A percentile compares a stretch with the other conserved stretches of the same genome.
Evolutionary conservation across 2,888 invertebrate genomes (phyloP).

Genomic region (Bellardia bayeri): DNA sequence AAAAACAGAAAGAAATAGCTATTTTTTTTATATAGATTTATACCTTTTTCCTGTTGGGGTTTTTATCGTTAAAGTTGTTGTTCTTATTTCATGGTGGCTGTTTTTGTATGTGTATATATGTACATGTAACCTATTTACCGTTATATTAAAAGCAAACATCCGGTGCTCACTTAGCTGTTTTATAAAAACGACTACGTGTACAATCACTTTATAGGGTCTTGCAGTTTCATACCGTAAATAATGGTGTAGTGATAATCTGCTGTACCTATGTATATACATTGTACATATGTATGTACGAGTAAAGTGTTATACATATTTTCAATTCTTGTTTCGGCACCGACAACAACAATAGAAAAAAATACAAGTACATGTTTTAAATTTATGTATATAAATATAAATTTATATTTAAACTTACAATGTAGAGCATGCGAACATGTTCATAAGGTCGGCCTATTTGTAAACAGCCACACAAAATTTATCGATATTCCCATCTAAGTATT

Average conservation of each 20-base stretch:
- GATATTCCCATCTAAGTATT: too few species aligned
- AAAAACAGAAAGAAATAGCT: neutral
- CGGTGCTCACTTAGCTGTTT: neutral
- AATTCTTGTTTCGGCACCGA: neutral
- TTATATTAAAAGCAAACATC: constrained; percentile 22
- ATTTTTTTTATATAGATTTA: neutral
- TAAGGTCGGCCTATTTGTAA: too few species aligned
- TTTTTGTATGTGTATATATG: neutral
- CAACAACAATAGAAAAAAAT: neutral
- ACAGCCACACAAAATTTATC: too few species aligned
- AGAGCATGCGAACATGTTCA: too few species aligned
- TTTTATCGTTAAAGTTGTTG: neutral
- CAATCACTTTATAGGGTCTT: neutral
- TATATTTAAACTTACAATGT: neutral
- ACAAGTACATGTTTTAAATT: neutral
- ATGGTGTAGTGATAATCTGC: neutral
- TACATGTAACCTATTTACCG: neutral
- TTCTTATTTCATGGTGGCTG: neutral
- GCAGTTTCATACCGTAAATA: neutral
- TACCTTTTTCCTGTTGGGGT: neutral
- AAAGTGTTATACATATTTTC: neutral
- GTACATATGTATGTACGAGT: too few species aligned
- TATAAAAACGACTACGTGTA: neutral
- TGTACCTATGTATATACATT: too few species aligned
- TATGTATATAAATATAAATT: too few species aligned